phyloP scores from a whole-genome alignment of 2,888 invertebrate genomes.

The Watsonalla cultraria region DNA sequence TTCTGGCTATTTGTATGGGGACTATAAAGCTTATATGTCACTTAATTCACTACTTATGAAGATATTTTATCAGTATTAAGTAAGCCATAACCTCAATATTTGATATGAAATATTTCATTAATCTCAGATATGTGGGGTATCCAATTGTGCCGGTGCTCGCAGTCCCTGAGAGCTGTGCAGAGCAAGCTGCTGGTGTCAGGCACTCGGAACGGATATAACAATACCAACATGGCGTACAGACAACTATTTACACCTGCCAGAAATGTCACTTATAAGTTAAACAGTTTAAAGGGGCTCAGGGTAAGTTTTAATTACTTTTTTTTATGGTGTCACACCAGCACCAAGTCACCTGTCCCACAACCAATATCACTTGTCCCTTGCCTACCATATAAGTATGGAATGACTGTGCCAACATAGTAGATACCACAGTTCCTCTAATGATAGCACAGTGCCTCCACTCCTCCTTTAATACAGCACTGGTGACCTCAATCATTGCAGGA shows the following conservation, averaged over 20 bases:
- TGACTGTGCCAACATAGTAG: too few species aligned
- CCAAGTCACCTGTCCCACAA: too few species aligned
- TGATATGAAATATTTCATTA: not conserved
- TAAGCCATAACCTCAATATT: not conserved
- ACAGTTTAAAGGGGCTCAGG: conserved; percentile 34
- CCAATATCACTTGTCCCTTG: too few species aligned
- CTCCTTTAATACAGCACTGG: too few species aligned
- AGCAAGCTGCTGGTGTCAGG: conserved; percentile 37
- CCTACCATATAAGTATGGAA: too few species aligned
- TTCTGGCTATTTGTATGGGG: too few species aligned
- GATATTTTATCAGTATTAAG: not conserved
- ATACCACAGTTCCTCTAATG: too few species aligned
- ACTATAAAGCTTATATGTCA: too few species aligned
- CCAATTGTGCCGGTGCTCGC: conserved; percentile 51
- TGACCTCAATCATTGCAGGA: too few species aligned
- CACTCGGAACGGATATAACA: conserved; percentile 30
- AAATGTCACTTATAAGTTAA: conserved; percentile 23
- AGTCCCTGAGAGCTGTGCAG: conserved; percentile 34
- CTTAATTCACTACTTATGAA: too few species aligned
- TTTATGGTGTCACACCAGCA: too few species aligned
- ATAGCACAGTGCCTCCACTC: too few species aligned
- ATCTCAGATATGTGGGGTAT: conserved; percentile 53
- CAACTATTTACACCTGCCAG: conserved; percentile 44
- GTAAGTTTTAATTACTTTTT: conserved; percentile 29
- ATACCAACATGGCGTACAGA: conserved; percentile 32